These are phyloP conservation scores for Drosophila mulleri DNA, from an alignment of 2,888 invertebrate genomes.

Conservation along the genomic window DNA sequence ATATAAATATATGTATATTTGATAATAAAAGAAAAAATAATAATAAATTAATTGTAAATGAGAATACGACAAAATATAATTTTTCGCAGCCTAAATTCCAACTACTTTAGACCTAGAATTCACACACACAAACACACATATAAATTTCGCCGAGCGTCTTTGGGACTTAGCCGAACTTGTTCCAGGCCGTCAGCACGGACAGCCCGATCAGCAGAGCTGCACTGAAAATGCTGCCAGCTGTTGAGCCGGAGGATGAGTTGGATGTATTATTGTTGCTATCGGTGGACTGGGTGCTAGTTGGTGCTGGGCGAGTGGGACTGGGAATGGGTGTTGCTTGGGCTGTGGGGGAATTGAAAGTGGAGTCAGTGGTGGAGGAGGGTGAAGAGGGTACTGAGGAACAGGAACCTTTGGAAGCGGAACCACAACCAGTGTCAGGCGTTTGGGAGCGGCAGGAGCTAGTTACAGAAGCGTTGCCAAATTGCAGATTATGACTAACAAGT, in stretches of 20 bases:
- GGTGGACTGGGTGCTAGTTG: conserved; percentile 8
- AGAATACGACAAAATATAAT: background rate
- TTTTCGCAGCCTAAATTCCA: background rate
- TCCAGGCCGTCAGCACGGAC: conserved; percentile 82
- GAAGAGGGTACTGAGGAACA: conserved; percentile 16
- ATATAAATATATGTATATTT: too few relatives aligned
- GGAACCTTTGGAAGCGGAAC: conserved; percentile 69
- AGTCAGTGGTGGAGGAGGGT: conserved; percentile 6
- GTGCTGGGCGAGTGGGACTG: conserved; percentile 16
- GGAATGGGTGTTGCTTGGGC: conserved; percentile 4
- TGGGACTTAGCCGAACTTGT: conserved; percentile 61
- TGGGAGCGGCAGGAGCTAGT: conserved; percentile 63
- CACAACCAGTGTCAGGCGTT: conserved; percentile 67
- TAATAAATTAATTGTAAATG: too few relatives aligned
- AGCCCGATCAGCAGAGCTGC: conserved; percentile 82
- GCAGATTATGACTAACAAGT: conserved; percentile 73
- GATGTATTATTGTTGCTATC: conserved; percentile 48
- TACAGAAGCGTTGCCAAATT: conserved; percentile 79
- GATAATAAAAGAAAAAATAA: too few relatives aligned
- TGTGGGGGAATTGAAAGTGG: conserved; percentile 6
- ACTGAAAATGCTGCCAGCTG: conserved; percentile 85
- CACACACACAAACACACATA: background rate
- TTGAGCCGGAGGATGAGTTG: conserved; percentile 59
- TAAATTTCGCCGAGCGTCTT: background rate
- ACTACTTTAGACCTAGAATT: background rate